Base-by-base conservation (phyloP, 2,797 vertebrate genomes). In the Parauchenoglanis ngamensis region DNA sequence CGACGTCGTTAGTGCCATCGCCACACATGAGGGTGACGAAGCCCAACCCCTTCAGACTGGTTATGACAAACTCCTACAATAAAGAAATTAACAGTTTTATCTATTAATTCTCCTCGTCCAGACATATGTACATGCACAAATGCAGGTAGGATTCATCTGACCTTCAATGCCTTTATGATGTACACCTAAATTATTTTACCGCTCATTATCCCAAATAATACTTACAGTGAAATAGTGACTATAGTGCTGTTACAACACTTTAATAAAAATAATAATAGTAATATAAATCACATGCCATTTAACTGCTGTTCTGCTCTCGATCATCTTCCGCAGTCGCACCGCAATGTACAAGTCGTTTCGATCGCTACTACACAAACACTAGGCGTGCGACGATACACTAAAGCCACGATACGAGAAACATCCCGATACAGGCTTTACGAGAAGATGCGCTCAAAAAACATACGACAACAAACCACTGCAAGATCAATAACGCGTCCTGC, bases 1-100 rank as follows among this genome's bases (percentile, higher is more conserved):
- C 98, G 0, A 99, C 98, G 0, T 99, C 98, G 79, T 99, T 99
- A 87, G 98, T 99, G n/a, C 98, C 98, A 0, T 99, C 98, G 0
- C 98, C 98, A 0, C 98, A 99, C 98, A 99, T 99, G 67, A 99
- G 92, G 0, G 98, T 99, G 85, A 97, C 94, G 1, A 96, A 99
- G 76, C 98, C 98, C 52, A 98, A 93, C 44, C 96, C 97, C 91
- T 99, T 99, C 23, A 99, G 94, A 83, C 98, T 97, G 0, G 98
- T 99, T 93, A 99, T 96, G 23, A 99, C 98, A 90, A 98, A 98
- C 92, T 99, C 98, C 98, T 99, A 91, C 12, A 88, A 86, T 0
- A 68, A 88, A 2, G 46, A 49, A 2, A 61, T 12, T 4, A 72
- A 2, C 4, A 21, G 75, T 77, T 52, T 12, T 1, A 7, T 54